Percentiles rank a stretch among this genome's conserved stretches.
Conservation (phyloP, 1,140 invertebrate genomes). For the Drosophila lacertosa region DNA sequence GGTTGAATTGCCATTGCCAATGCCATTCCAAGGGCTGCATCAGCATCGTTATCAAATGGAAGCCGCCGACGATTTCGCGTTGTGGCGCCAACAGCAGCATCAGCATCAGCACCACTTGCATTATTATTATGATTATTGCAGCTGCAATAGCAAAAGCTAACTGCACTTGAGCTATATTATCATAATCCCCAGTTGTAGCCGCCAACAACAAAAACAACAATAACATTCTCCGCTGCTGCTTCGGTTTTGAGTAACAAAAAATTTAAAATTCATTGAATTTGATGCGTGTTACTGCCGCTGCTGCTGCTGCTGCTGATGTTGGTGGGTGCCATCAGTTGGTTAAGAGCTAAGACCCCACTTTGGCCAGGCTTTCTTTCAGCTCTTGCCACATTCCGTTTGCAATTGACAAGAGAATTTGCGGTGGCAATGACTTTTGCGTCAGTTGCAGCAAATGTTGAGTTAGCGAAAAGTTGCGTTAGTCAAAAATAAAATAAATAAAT, state of each 20-base stretch:
- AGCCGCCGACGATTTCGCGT: constrained; percentile 18
- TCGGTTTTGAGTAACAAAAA: constrained; percentile 26
- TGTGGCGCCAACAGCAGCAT: constrained; percentile 7
- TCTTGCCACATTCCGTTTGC: constrained; percentile 4
- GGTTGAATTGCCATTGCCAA: constrained; percentile 51
- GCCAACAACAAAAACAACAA: constrained; percentile 38
- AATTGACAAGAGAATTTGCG: constrained; percentile 22
- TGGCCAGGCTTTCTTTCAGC: too few relatives aligned
- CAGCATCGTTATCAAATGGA: constrained; percentile 50
- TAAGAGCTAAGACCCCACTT: neutral
- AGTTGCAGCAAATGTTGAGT: constrained; percentile 13
- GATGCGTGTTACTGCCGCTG: constrained; percentile 37
- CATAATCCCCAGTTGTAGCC: constrained; percentile 67
- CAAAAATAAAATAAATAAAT: constrained; percentile 29
- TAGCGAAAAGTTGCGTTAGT: too few relatives aligned
- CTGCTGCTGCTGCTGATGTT: neutral
- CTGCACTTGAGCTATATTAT: constrained; percentile 77
- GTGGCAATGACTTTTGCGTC: constrained; percentile 25
- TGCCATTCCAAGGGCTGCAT: constrained; percentile 37
- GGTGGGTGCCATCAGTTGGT: constrained; percentile 47
- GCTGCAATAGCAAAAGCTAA: constrained; percentile 64
- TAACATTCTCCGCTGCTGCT: neutral
- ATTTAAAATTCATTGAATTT: constrained; percentile 77
- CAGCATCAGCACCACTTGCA: constrained; percentile 30
- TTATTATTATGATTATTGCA: constrained; percentile 78